A percentile compares a stretch with the other conserved stretches of the same genome.
Evolutionary conservation across 1,140 invertebrate species (phyloP).

Genomic region (Heterodera carotae): DNA sequence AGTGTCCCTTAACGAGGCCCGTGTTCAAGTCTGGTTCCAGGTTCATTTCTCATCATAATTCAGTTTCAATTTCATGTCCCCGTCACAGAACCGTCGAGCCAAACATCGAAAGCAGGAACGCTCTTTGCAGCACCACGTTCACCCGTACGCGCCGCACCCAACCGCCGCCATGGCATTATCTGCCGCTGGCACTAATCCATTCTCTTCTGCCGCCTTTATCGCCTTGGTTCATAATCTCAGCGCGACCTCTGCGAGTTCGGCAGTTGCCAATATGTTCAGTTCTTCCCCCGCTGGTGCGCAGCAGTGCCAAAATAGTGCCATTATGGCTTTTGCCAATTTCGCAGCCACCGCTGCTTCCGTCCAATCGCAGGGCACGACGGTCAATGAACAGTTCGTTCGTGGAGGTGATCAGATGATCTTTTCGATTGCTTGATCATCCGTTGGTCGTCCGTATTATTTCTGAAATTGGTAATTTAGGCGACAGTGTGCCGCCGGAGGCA

Average conservation of each 20-base stretch:
- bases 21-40: conserved; percentile 81
- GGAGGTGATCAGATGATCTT: neutral
- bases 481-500: neutral
- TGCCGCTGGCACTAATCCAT: neutral
- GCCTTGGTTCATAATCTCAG: neutral
- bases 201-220: neutral
- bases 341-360: neutral
- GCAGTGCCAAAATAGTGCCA: neutral
- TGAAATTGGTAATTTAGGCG: neutral
- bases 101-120: conserved; percentile 21
- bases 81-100: conserved; percentile 22
- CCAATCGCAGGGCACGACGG: neutral
- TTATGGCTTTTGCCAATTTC: neutral
- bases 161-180: conserved; percentile 7
- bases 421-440: neutral
- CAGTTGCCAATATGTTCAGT: neutral
- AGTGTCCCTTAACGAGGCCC: conserved; percentile 93
- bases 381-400: neutral
- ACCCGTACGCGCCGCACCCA: conserved; percentile 19
- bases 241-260: neutral
- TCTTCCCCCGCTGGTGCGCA: neutral
- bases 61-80: neutral
- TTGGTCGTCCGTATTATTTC: neutral
- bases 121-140: conserved; percentile 1
- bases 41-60: neutral